Evolutionary conservation across 2,888 invertebrate species (phyloP).

Genomic region (Leucozona laternaria): DNA sequence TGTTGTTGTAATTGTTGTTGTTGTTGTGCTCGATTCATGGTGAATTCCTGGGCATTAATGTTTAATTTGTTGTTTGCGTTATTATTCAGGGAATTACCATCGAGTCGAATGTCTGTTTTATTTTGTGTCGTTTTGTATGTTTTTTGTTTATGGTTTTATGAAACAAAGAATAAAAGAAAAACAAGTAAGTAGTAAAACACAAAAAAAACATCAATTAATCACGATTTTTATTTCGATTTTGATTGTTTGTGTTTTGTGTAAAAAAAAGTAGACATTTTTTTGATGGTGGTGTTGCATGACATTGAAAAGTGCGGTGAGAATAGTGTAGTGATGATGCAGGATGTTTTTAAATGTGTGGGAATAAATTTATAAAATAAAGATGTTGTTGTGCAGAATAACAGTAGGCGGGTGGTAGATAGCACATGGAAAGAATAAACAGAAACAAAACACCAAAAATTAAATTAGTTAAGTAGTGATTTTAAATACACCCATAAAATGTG

Average conservation of each 20-base stretch:
- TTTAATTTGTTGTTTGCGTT: constrained; percentile 87
- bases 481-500: constrained; percentile 74
- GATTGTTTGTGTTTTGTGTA: constrained; percentile 19
- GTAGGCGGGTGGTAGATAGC: constrained; percentile 57
- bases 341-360: constrained; percentile 12
- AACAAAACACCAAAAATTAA: constrained; percentile 62
- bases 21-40: constrained; percentile 85
- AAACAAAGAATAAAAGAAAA: constrained; percentile 20
- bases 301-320: constrained; percentile 22
- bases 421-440: constrained; percentile 72
- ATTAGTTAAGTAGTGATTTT: constrained; percentile 40
- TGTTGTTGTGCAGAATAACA: constrained; percentile 56
- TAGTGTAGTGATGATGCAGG: constrained; percentile 28
- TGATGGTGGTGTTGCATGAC: constrained; percentile 4
- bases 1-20: constrained; percentile 41
- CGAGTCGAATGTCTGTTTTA: constrained; percentile 86
- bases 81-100: constrained; percentile 84
- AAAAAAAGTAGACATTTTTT: neutral
- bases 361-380: constrained; percentile 10
- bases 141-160: constrained; percentile 27
- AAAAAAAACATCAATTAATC: constrained; percentile 42
- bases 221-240: neutral
- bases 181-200: constrained; percentile 33
- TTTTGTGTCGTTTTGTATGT: constrained; percentile 72
- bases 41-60: constrained; percentile 95